Base-by-base conservation (phyloP, 2,113 vertebrate species). In the Oplegnathus fasciatus region DNA sequence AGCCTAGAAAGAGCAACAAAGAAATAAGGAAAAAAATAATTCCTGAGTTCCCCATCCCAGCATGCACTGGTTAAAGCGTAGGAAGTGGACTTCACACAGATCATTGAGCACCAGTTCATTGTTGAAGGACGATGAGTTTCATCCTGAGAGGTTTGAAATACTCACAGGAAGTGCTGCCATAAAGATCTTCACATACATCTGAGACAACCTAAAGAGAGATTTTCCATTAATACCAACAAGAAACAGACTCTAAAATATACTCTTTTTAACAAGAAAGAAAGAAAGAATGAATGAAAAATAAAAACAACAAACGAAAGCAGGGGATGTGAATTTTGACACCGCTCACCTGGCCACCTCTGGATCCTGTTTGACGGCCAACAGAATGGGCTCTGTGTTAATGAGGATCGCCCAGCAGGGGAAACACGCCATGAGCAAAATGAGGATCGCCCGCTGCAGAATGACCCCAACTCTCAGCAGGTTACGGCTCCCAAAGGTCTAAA, bases 351-450 rank as follows among this genome's bases (percentile, higher is more conserved):
- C 96, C 78, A 99, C 96, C 5, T 95, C 95, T 0, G 97, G 97
- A 50, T 97, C 93, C 92, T 99, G 97, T 52, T 20, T 84, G 86
- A 97, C 88, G 30, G 96, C 94, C 88, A 97, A 84, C 78, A 99
- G 90, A 57, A 99, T 93, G 2, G 55, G 77, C 84, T 98, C 94
- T 0, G 98, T 98, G 94, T 99, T 99, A 80, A 99, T 82, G 78
- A 99, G 97, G 73, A 99, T 22, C 0, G 98, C 97, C 97, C 98
- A 99, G 93, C 98, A 99, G 8, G 98, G 97, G 50, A 98, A 97
- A 92, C 98, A 99, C 22, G 95, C 96, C 2, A 99, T 94, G 1
- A 97, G 84, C 28, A 98, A 92, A 78, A 98, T 96, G 54, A 99
- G 94, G 40, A 92, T 79, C 0, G 95, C 95, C 1, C 93, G 89